A percentile compares a stretch with the other conserved stretches of the same genome.
These are phyloP conservation scores for Epirrhoe tristata DNA, from an alignment of 2,888 invertebrate genomes.

Conservation along the genomic window DNA sequence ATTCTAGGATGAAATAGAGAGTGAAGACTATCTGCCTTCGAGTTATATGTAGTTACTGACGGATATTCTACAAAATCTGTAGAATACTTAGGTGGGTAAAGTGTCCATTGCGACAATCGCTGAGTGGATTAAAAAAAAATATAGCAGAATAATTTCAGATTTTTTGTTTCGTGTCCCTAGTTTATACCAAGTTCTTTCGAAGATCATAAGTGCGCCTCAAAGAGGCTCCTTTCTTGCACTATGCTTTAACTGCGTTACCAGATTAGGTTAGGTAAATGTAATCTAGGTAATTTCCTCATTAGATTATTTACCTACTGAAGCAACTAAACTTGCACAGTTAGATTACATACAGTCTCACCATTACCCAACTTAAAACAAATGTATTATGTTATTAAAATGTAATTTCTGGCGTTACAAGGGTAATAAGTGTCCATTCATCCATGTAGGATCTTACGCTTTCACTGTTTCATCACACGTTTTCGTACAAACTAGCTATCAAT, in stretches of 20 bases:
- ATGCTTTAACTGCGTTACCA: too few species aligned
- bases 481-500: constrained; percentile 10
- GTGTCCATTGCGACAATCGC: too few species aligned
- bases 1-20: constrained; percentile 22
- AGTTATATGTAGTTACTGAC: not conserved
- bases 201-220: too few species aligned
- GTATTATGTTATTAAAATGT: constrained; percentile 30
- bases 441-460: constrained; percentile 27
- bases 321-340: not conserved
- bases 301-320: not conserved
- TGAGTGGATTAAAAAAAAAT: too few species aligned
- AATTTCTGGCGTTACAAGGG: constrained; percentile 30
- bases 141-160: too few species aligned
- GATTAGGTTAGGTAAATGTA: too few species aligned
- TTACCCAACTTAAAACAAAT: constrained; percentile 14
- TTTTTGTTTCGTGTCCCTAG: too few species aligned
- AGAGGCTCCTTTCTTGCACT: too few species aligned
- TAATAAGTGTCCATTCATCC: constrained; percentile 31
- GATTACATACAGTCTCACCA: not conserved
- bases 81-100: too few species aligned
- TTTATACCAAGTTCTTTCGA: too few species aligned
- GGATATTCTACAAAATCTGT: not conserved
- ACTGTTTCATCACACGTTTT: constrained; percentile 29
- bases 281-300: not conserved
- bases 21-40: not conserved